Base-by-base conservation (phyloP, 2,113 vertebrate genomes). In the Paradoxurus hermaphroditus region DNA sequence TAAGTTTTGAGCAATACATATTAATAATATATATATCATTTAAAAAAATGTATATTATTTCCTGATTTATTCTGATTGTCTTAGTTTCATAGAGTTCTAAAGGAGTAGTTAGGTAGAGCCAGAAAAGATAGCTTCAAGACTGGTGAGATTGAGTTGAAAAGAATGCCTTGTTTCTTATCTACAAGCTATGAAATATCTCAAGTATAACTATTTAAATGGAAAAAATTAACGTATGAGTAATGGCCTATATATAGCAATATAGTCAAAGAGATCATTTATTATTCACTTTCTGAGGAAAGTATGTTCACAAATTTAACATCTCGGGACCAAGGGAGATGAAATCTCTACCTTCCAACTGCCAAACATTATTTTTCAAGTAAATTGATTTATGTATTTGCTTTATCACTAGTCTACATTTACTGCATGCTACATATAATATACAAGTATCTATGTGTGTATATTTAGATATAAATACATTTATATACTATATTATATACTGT, bases 201-300 rank as follows among this genome's bases (percentile, higher is more conserved):
- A 53, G 63, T 94, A 34, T 90, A 93, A 85, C 83, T 85, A 73
- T 36, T 93, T 91, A 92, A 97, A 44, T 89, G 34, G 27, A 72
- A 87, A 73, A 41, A 67, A 53, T 63, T 68, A 59, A 89, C 39
- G 29, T 49, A 36, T n/a, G 29, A 65, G 3, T 39, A 36, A 56
- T 94, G 63, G 44, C 84, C 68, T 91, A 5, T 68, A 25, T 65
- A 34, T 95, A 65, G 3, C 65, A 53, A 44, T 41, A 36, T 41
- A 67, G 53, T 91, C 39, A 63, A 56, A 68, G 44, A 68, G 31
- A 67, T 83, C 16, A 82, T 95, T 59, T 68, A 31, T 86, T 95
- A 41, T 75, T 95, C 65, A 81, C 41, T 63, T 4, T 62, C 56
- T 95, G 25, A 18, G 14, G 85, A 29, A 79, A 93, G 27, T 88